Percentiles rank a stretch among this genome's conserved stretches.
Conservation (phyloP, 2,888 invertebrate species). For the Hirtodrosophila cameraria region DNA sequence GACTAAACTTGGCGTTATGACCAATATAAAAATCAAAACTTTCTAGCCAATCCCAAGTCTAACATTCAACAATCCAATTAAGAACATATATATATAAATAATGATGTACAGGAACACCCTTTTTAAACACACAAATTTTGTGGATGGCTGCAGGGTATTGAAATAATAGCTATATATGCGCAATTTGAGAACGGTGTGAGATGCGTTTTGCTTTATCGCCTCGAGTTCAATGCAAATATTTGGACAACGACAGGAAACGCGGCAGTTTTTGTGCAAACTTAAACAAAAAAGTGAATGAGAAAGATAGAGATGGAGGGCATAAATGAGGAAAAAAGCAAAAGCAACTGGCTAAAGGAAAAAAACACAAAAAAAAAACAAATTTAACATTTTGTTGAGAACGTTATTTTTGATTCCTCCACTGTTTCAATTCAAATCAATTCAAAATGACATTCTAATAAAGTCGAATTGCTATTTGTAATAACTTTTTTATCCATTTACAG, state of each 20-base stretch:
- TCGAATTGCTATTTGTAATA: constrained; percentile 58
- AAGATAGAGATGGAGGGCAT: neutral
- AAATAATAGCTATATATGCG: neutral
- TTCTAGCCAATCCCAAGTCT: no score
- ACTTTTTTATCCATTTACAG: constrained; percentile 1
- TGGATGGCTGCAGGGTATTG: neutral
- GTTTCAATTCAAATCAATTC: no score
- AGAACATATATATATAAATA: no score
- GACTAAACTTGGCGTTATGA: no score
- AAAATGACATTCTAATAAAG: constrained; percentile 65
- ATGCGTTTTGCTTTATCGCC: constrained; percentile 1
- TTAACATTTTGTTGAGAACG: no score
- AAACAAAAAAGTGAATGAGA: neutral
- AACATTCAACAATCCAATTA: no score
- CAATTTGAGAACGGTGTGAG: constrained; percentile 1
- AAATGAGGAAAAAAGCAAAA: neutral
- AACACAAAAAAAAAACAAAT: neutral
- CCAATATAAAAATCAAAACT: no score
- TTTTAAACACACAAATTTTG: neutral
- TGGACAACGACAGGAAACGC: constrained; percentile 43
- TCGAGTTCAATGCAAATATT: constrained; percentile 53
- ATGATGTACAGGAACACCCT: no score
- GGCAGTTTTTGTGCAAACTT: neutral
- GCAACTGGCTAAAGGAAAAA: neutral
- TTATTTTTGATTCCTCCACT: no score